These are phyloP conservation scores for Heliconius cydno DNA, from an alignment of 2,888 invertebrate genomes.

Conservation along the genomic window DNA sequence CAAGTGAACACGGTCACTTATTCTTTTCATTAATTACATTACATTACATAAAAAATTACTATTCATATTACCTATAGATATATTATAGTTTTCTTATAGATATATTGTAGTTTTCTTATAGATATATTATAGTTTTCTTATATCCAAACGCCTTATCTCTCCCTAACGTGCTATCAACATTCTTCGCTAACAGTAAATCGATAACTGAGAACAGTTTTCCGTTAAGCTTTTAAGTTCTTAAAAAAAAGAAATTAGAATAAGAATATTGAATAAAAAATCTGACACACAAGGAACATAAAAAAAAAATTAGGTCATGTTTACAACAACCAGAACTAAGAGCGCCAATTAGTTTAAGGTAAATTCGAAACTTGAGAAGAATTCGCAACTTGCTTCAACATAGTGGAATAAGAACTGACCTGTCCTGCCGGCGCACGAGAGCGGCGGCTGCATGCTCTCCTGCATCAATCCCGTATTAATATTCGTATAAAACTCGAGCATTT, in stretches of 20 bases:
- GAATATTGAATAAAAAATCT: background rate
- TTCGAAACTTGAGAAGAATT: slow-evolving; percentile 30
- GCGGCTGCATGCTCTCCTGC: slow-evolving; percentile 83
- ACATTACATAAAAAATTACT: no score
- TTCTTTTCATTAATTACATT: no score
- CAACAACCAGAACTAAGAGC: background rate
- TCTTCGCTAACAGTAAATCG: slow-evolving; percentile 2
- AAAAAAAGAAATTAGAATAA: background rate
- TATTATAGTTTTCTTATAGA: background rate
- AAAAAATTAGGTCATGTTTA: background rate
- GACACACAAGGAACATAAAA: background rate
- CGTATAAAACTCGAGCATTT: slow-evolving; percentile 89
- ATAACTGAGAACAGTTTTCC: background rate
- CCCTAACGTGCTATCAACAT: background rate
- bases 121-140: background rate
- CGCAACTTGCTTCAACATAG: slow-evolving; percentile 36
- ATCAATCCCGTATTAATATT: slow-evolving; percentile 85
- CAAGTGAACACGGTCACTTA: no score
- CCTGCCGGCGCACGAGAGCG: slow-evolving; percentile 85
- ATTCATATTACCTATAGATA: no score
- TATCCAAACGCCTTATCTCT: background rate
- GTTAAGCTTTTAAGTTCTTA: background rate
- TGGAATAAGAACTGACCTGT: slow-evolving; percentile 80
- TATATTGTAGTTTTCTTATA: background rate
- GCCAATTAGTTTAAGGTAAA: background rate